Evolutionary conservation across 2,888 invertebrate species (phyloP).

Genomic region (Leptothorax acervorum): DNA sequence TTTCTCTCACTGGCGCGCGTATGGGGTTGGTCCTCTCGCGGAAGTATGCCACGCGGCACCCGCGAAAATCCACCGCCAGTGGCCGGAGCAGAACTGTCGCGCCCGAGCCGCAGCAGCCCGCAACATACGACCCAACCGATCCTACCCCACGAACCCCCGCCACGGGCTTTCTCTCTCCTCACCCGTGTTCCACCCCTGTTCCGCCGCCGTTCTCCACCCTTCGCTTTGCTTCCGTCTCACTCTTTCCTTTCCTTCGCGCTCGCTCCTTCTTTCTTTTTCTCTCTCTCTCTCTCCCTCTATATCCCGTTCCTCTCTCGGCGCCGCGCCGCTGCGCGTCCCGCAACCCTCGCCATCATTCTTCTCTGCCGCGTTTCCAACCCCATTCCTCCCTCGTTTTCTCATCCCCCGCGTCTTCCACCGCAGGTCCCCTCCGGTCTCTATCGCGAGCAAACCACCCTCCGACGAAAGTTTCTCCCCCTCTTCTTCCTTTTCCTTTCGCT

Average conservation of each 20-base stretch:
- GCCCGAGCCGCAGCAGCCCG: slow-evolving; percentile 85
- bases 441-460: slow-evolving; percentile 12
- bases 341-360: slow-evolving; percentile 34
- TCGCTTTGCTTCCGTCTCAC: slow-evolving; percentile 30
- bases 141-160: slow-evolving; percentile 68
- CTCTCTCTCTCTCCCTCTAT: slow-evolving; percentile 56
- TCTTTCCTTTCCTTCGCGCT: not conserved
- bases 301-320: slow-evolving; percentile 26
- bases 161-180: slow-evolving; percentile 72
- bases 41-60: slow-evolving; percentile 41
- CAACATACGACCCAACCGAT: slow-evolving; percentile 83
- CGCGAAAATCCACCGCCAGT: slow-evolving; percentile 81
- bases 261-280: slow-evolving; percentile 10
- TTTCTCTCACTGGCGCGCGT: slow-evolving; percentile 6
- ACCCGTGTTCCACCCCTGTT: slow-evolving; percentile 48
- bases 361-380: slow-evolving; percentile 34
- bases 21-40: slow-evolving; percentile 41
- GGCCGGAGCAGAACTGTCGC: slow-evolving; percentile 85
- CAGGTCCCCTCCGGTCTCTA: not conserved
- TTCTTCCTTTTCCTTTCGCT: slow-evolving; percentile 6
- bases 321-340: not conserved
- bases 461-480: slow-evolving; percentile 21
- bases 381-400: slow-evolving; percentile 35
- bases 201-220: slow-evolving; percentile 50
- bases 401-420: slow-evolving; percentile 16